Conservation (phyloP, 2,797 vertebrate genomes). For the Enteromius anoplus region DNA sequence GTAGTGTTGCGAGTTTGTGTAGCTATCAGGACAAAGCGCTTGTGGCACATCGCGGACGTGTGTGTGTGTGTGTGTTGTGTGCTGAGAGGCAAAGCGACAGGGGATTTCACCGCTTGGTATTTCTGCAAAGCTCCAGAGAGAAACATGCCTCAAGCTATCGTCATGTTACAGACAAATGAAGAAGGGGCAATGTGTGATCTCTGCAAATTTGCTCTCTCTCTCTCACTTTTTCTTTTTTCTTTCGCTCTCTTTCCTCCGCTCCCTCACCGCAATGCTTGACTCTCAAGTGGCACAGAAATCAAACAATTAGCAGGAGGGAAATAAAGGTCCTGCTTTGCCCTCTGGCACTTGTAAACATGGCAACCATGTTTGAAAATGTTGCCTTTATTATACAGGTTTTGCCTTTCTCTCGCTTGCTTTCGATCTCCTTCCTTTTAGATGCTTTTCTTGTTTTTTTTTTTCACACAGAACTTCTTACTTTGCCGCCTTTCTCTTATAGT, state of each 20-base stretch:
- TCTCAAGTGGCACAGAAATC: slow-evolving; percentile 81
- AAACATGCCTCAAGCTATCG: slow-evolving; percentile 73
- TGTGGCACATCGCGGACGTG: slow-evolving; percentile 12
- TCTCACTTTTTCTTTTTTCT: slow-evolving; percentile 48
- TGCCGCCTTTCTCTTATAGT: neutral
- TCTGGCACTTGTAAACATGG: slow-evolving; percentile 76
- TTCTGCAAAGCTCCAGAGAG: slow-evolving; percentile 80
- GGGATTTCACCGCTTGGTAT: slow-evolving; percentile 79
- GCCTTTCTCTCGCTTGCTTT: slow-evolving; percentile 30
- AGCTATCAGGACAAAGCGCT: slow-evolving; percentile 38
- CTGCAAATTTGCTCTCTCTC: slow-evolving; percentile 70
- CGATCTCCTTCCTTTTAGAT: neutral
- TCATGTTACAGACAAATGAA: slow-evolving; percentile 73
- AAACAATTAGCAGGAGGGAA: slow-evolving; percentile 84
- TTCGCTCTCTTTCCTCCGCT: slow-evolving; percentile 21
- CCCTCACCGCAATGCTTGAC: slow-evolving; percentile 54
- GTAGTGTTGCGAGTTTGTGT: slow-evolving; percentile 48
- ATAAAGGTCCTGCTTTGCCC: slow-evolving; percentile 77
- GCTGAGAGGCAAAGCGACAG: slow-evolving; percentile 70
- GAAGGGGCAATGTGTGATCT: slow-evolving; percentile 62
- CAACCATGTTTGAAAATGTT: slow-evolving; percentile 69
- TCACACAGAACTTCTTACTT: neutral
- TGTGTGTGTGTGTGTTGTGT: slow-evolving; percentile 43
- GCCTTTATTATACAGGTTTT: slow-evolving; percentile 66
- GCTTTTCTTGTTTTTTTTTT: neutral